These are phyloP conservation scores for Dexiosoma caninum DNA, from an alignment of 2,888 invertebrate species.

Conservation along the genomic window DNA sequence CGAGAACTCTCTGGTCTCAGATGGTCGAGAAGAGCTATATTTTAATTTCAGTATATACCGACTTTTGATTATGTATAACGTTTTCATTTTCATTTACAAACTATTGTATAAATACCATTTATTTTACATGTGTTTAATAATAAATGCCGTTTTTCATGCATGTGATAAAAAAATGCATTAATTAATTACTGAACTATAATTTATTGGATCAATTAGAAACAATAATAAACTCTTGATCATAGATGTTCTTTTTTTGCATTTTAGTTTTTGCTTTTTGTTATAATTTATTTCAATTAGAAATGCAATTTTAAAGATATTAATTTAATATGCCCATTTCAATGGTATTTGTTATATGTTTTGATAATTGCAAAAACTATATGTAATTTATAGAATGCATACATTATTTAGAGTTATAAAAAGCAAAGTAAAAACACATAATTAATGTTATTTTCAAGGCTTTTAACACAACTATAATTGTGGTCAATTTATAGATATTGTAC, in stretches of 20 bases:
- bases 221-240: constrained; percentile 16
- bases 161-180: constrained; percentile 8
- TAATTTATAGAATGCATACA: neutral
- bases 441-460: neutral
- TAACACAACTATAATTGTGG: neutral
- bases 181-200: neutral
- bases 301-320: neutral
- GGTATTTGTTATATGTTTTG: neutral
- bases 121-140: no score
- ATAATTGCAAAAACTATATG: neutral
- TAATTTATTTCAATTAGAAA: neutral
- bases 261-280: neutral
- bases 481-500: no score
- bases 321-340: neutral
- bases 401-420: neutral
- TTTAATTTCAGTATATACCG: no score
- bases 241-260: neutral
- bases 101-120: no score
- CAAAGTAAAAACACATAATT: no score
- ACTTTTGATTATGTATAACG: no score
- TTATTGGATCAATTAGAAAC: neutral
- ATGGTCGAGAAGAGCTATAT: no score
- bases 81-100: no score
- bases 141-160: no score
- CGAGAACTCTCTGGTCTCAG: no score